Percentiles rank a stretch among this genome's conserved stretches.
These are phyloP conservation scores for Poeciliopsis turrubarensis DNA, from an alignment of 2,113 vertebrate genomes.

Conservation along the genomic window DNA sequence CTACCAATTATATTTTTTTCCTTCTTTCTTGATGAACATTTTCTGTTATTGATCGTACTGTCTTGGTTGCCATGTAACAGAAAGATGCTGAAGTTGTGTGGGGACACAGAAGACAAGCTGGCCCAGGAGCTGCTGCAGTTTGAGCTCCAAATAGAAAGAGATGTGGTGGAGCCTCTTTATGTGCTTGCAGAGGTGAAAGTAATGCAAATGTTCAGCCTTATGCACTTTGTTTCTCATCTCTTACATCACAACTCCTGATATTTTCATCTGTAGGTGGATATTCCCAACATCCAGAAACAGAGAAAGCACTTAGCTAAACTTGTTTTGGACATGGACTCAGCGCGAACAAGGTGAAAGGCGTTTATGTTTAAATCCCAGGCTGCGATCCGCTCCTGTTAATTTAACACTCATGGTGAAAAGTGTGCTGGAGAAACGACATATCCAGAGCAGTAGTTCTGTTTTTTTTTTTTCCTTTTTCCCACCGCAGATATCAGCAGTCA, in stretches of 20 bases:
- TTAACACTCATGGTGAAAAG: not conserved
- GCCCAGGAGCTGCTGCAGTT: conserved; percentile 96
- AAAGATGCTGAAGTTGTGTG: conserved; percentile 95
- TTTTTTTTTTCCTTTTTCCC: not conserved
- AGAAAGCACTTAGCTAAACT: conserved; percentile 98
- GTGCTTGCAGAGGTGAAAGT: conserved; percentile 89
- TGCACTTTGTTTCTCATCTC: not conserved
- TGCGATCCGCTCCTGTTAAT: not conserved
- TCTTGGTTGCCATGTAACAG: conserved; percentile 71
- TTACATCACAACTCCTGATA: conserved; percentile 3
- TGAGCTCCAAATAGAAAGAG: conserved; percentile 93
- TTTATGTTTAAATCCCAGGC: not conserved
- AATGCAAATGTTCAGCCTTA: not conserved
- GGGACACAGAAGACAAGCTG: conserved; percentile 92
- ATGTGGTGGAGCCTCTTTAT: conserved; percentile 94
- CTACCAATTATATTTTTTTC: conserved; percentile 44
- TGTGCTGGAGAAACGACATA: not conserved
- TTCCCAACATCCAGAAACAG: conserved; percentile 98
- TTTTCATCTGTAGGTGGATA: conserved; percentile 86
- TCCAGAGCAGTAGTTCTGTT: not conserved
- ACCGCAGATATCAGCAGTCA: conserved; percentile 93
- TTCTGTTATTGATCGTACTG: conserved; percentile 15
- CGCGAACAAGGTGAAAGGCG: conserved; percentile 86
- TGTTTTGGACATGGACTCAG: conserved; percentile 98
- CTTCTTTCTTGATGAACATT: conserved; percentile 28